A percentile compares a stretch with the other conserved stretches of the same genome.
Conservation (phyloP, 2,888 invertebrate species). For the Cryptus armator region DNA sequence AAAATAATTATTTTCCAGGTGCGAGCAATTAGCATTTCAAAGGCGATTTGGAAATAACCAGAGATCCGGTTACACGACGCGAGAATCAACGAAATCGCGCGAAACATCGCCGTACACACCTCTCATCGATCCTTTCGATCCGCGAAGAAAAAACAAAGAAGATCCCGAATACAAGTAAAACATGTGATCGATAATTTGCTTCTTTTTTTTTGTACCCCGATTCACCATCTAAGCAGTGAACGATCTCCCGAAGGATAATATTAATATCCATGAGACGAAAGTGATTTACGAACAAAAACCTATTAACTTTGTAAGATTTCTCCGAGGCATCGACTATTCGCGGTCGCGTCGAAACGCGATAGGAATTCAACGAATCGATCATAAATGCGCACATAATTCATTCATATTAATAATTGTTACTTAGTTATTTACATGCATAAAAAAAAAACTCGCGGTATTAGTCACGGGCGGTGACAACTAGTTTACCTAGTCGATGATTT, state of each 20-base stretch:
- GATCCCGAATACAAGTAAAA: constrained; percentile 77
- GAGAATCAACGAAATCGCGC: constrained; percentile 69
- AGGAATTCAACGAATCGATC: neutral
- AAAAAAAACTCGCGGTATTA: constrained; percentile 28
- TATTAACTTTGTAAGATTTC: neutral
- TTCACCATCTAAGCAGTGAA: neutral
- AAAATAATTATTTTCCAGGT: constrained; percentile 73
- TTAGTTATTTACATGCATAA: constrained; percentile 12
- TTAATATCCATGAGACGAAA: neutral
- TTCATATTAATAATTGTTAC: constrained; percentile 10
- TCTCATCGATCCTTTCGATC: constrained; percentile 76
- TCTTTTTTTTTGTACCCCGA: neutral
- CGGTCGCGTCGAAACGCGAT: neutral
- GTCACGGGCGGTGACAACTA: neutral
- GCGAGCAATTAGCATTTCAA: constrained; percentile 70
- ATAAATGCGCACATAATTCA: neutral
- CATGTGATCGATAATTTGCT: neutral
- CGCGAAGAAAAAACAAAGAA: constrained; percentile 80
- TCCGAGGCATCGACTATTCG: neutral
- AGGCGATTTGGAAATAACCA: constrained; percentile 67
- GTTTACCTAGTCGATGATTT: constrained; percentile 1
- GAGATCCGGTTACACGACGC: constrained; percentile 73
- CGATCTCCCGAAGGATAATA: neutral
- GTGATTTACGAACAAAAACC: neutral
- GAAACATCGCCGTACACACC: constrained; percentile 75